phyloP scores from a whole-genome alignment of 2,113 vertebrate genomes.

The Elgaria multicarinata region DNA sequence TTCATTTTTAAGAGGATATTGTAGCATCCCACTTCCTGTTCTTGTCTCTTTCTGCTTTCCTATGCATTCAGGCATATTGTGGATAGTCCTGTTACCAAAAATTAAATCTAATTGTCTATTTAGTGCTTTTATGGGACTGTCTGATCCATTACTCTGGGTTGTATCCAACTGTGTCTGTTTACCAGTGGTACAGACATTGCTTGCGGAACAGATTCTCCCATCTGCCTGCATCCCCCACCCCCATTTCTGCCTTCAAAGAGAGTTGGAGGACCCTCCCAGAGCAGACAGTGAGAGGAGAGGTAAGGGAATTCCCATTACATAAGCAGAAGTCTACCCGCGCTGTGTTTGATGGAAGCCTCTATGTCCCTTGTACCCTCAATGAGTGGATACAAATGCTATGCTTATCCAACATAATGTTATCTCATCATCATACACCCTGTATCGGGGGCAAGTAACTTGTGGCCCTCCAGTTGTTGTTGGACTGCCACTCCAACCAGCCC shows the following conservation, averaged over 20 bases:
- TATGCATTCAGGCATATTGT: not conserved
- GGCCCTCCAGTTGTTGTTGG: too few relatives aligned
- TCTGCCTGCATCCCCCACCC: too few relatives aligned
- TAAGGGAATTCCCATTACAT: not conserved
- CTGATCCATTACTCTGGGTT: not conserved
- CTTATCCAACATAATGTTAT: not conserved
- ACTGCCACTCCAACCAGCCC: too few relatives aligned
- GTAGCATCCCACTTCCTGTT: not conserved
- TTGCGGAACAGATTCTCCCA: not conserved
- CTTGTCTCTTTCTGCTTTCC: not conserved
- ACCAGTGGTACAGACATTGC: not conserved
- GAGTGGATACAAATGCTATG: not conserved
- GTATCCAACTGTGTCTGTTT: not conserved
- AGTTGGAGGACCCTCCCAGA: too few relatives aligned
- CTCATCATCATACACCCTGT: too few relatives aligned
- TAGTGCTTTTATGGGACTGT: not conserved
- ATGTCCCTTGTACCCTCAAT: not conserved
- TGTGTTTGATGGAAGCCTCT: not conserved
- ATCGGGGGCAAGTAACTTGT: not conserved
- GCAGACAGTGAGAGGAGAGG: not conserved
- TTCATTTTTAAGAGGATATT: slow-evolving; percentile 8
- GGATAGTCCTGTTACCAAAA: not conserved
- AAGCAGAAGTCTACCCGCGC: not conserved
- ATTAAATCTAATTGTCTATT: not conserved
- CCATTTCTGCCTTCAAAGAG: too few relatives aligned